Evolutionary conservation across 2,113 vertebrate genomes (phyloP).

Genomic region (Lynx canadensis): DNA sequence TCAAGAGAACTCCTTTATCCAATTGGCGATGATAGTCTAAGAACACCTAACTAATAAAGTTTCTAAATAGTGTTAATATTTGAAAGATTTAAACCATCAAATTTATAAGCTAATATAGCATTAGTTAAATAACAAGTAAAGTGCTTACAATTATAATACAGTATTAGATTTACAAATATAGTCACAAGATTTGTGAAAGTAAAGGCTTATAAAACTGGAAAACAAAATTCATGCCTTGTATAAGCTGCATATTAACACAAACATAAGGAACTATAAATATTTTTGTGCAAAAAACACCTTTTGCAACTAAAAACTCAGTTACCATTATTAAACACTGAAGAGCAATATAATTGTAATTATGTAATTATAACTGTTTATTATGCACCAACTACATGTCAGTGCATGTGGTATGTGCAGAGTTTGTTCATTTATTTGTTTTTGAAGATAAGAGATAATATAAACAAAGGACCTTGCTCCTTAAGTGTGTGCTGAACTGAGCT

Average conservation of each 20-base stretch:
- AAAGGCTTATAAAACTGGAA: slow-evolving; percentile 37
- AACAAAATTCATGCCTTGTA: slow-evolving; percentile 58
- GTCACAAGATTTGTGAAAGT: slow-evolving; percentile 43
- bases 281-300: not conserved
- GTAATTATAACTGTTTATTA: not conserved
- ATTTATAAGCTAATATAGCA: slow-evolving; percentile 35
- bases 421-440: slow-evolving; percentile 1
- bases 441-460: slow-evolving; percentile 10
- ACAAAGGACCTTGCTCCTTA: not conserved
- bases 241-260: slow-evolving; percentile 53
- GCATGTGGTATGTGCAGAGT: not conserved
- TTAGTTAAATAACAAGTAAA: slow-evolving; percentile 60
- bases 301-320: slow-evolving; percentile 36
- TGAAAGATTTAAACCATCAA: slow-evolving; percentile 33
- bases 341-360: not conserved
- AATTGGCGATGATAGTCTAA: slow-evolving; percentile 36
- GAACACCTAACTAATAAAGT: slow-evolving; percentile 29
- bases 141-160: slow-evolving; percentile 29
- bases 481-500: slow-evolving; percentile 18
- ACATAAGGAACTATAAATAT: slow-evolving; percentile 35
- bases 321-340: slow-evolving; percentile 10
- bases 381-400: not conserved
- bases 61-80: slow-evolving; percentile 38
- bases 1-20: slow-evolving; percentile 49
- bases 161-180: slow-evolving; percentile 25